phyloP scores from a whole-genome alignment of 1,140 invertebrate genomes.

The Drosophila bocki region DNA sequence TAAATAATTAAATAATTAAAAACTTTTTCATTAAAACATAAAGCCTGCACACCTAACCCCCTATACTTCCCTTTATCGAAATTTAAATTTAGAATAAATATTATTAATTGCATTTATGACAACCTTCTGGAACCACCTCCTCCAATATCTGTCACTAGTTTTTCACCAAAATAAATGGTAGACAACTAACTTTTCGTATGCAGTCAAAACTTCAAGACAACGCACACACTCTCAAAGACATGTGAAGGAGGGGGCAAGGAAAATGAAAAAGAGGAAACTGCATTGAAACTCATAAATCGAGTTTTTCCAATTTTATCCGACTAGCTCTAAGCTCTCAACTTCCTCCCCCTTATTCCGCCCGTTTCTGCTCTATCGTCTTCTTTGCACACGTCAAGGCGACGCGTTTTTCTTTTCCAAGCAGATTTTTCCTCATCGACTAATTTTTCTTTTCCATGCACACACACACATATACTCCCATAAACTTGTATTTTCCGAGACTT shows the following conservation, averaged over 20 bases:
- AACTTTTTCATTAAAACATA: too few relatives aligned
- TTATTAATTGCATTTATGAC: neutral
- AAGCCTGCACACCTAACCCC: too few relatives aligned
- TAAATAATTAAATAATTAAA: too few relatives aligned
- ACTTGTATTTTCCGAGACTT: conserved; percentile 51
- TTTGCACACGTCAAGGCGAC: conserved; percentile 7
- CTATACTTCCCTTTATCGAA: neutral
- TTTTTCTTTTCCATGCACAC: conserved; percentile 52
- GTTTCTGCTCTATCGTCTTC: conserved; percentile 10
- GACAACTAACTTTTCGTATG: conserved; percentile 55
- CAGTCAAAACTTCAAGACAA: conserved; percentile 46
- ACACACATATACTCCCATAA: conserved; percentile 3
- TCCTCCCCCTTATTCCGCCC: neutral
- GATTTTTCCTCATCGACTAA: conserved; percentile 64
- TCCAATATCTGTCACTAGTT: conserved; percentile 20
- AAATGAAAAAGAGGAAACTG: conserved; percentile 50
- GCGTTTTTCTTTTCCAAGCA: conserved; percentile 49
- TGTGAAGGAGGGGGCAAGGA: conserved; percentile 12
- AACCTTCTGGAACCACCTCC: neutral
- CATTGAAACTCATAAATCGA: conserved; percentile 75
- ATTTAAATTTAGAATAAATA: neutral
- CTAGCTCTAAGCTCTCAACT: conserved; percentile 1
- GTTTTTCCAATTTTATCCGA: conserved; percentile 64
- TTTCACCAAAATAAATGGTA: conserved; percentile 28
- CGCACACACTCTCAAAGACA: conserved; percentile 17